Evolutionary conservation across 2,888 invertebrate genomes (phyloP).

Genomic region (Leptinotarsa peninsularis): DNA sequence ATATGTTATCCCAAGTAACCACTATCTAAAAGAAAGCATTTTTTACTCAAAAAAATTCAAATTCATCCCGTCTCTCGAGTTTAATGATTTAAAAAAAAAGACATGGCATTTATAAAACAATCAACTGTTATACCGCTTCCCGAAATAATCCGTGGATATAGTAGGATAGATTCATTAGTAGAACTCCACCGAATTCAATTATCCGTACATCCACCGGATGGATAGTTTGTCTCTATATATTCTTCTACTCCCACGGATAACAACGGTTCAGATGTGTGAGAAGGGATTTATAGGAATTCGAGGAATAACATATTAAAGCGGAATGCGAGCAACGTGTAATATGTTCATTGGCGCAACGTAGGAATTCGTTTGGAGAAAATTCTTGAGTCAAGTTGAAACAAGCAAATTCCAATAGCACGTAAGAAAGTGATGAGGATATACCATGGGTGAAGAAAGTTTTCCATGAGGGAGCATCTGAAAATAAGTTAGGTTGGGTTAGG

Average conservation of each 20-base stretch:
- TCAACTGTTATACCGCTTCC: not conserved
- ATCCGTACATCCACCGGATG: conserved; percentile 12
- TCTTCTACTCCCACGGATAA: conserved; percentile 25
- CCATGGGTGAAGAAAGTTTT: no score
- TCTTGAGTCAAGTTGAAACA: no score
- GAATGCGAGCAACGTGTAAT: conserved; percentile 27
- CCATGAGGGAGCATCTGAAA: no score
- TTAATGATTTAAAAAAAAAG: no score
- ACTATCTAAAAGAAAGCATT: no score
- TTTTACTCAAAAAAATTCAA: no score
- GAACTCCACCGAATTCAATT: conserved; percentile 22
- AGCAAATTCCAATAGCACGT: no score
- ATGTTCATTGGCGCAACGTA: conserved; percentile 18
- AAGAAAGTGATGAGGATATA: no score
- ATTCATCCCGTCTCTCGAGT: no score
- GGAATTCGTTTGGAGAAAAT: not conserved
- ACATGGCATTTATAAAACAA: not conserved
- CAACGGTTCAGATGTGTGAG: conserved; percentile 24
- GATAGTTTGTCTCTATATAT: conserved; percentile 15
- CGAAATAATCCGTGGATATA: not conserved
- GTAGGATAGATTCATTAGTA: not conserved
- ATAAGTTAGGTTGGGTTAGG: no score
- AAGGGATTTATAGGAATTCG: conserved; percentile 28
- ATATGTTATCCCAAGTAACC: no score
- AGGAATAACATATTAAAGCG: conserved; percentile 27